A percentile compares a stretch with the other conserved stretches of the same genome.
Evolutionary conservation across 2,113 vertebrate species (phyloP).

Genomic region (Sinocyclocheilus anshuiensis): DNA sequence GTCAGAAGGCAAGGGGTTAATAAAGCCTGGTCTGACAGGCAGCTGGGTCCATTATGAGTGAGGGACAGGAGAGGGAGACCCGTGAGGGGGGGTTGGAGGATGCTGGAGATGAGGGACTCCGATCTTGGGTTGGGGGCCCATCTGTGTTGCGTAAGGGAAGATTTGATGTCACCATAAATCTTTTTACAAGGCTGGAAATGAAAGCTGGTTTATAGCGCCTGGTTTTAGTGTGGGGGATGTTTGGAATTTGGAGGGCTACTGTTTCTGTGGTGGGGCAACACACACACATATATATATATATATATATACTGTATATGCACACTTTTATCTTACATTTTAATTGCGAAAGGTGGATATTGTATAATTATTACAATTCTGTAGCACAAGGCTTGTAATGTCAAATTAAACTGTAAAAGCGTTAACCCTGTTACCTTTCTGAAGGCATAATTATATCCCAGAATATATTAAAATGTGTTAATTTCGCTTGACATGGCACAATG

Average conservation of each 20-base stretch:
- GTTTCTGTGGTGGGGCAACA: background rate
- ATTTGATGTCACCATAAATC: conserved; percentile 28
- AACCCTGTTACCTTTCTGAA: background rate
- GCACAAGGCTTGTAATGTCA: background rate
- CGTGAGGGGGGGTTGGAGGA: conserved; percentile 11
- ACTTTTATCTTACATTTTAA: background rate
- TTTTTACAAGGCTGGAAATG: conserved; percentile 12
- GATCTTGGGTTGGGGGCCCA: background rate
- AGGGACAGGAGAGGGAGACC: conserved; percentile 26
- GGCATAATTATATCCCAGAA: background rate
- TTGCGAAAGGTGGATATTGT: background rate
- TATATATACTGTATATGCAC: no score
- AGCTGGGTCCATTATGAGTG: conserved; percentile 56
- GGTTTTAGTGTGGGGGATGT: background rate
- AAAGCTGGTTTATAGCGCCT: conserved; percentile 19
- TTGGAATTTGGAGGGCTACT: background rate
- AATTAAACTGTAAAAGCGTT: background rate
- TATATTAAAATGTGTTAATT: background rate
- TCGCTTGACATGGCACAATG: background rate
- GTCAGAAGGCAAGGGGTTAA: conserved; percentile 55
- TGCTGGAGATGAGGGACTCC: conserved; percentile 50
- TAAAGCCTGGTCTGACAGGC: conserved; percentile 40
- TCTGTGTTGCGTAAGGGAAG: conserved; percentile 36
- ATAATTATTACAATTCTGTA: background rate
- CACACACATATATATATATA: no score